Evolutionary conservation across 30 jellyfish, hydroid and myxozoan genomes (phyloP).

Genomic region (Sanderia malayensis): DNA sequence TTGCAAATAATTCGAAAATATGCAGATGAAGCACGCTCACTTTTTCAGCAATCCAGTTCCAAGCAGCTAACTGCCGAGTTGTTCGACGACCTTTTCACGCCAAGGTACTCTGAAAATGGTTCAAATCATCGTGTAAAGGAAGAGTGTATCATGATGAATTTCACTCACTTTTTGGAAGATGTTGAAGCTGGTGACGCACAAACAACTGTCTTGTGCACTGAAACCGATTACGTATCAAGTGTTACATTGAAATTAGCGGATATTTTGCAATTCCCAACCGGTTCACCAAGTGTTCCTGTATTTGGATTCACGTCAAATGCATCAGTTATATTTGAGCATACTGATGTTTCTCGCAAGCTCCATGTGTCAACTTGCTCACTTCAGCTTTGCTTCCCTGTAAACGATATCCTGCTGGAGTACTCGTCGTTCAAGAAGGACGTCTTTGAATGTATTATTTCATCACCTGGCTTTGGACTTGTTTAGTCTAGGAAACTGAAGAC

Average conservation of each 20-base stretch:
- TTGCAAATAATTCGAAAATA: background rate
- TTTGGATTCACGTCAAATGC: constrained; percentile 10
- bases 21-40: constrained; percentile 1
- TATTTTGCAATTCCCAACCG: constrained; percentile 14
- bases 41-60: background rate
- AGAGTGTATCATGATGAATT: constrained; percentile 20
- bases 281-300: constrained; percentile 15
- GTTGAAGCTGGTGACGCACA: constrained; percentile 26
- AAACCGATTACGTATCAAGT: constrained; percentile 18
- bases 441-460: constrained; percentile 14
- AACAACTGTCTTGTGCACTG: constrained; percentile 19
- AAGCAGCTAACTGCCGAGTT: constrained; percentile 6
- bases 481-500: constrained; percentile 10
- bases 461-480: constrained; percentile 22
- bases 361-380: constrained; percentile 18
- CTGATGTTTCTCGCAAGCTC: constrained; percentile 23
- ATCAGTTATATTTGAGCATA: constrained; percentile 8
- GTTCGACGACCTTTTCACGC: constrained; percentile 19
- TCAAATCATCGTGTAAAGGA: constrained; percentile 22
- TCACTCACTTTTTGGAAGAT: constrained; percentile 28
- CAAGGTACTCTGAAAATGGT: constrained; percentile 20
- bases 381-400: constrained; percentile 13
- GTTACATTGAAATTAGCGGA: constrained; percentile 10
- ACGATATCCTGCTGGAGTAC: constrained; percentile 15
- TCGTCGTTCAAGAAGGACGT: constrained; percentile 11